phyloP scores from a whole-genome alignment of 2,113 vertebrate genomes.

The Dasyurus viverrinus region DNA sequence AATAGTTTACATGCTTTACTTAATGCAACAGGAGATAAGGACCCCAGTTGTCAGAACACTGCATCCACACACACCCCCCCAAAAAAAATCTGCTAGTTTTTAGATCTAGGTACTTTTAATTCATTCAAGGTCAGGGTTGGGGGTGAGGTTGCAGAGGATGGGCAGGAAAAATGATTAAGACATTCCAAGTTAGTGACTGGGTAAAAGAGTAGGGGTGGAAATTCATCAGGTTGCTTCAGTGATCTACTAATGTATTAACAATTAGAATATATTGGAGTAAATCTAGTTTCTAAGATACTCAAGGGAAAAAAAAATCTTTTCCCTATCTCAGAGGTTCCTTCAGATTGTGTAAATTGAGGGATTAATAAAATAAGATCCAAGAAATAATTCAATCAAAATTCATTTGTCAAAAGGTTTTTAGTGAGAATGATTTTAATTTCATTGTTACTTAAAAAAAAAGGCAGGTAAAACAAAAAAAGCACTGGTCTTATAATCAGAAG shows the following conservation, averaged over 20 bases:
- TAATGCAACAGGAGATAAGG: constrained; percentile 58
- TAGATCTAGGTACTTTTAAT: constrained; percentile 31
- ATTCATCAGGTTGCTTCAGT: constrained; percentile 83
- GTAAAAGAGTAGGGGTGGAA: constrained; percentile 65
- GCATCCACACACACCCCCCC: constrained; percentile 21
- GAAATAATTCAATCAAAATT: constrained; percentile 35
- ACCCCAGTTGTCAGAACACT: constrained; percentile 41
- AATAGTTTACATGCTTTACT: constrained; percentile 79
- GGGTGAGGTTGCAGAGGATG: constrained; percentile 43
- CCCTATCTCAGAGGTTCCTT: background rate
- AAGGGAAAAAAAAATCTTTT: background rate
- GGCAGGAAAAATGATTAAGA: constrained; percentile 73
- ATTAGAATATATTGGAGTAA: constrained; percentile 57
- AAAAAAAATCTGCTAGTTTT: constrained; percentile 45
- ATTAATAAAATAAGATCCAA: background rate
- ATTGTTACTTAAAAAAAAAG: constrained; percentile 22
- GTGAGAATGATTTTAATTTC: background rate
- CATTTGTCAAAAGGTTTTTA: background rate
- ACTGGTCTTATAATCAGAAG: background rate
- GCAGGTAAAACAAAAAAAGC: background rate
- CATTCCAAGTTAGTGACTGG: constrained; percentile 85
- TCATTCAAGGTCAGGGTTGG: constrained; percentile 60
- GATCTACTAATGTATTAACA: constrained; percentile 55
- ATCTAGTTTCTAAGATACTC: constrained; percentile 14
- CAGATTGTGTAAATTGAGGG: background rate